Conservation (phyloP, 2,113 vertebrate genomes). For the Gymnobelideus leadbeateri region DNA sequence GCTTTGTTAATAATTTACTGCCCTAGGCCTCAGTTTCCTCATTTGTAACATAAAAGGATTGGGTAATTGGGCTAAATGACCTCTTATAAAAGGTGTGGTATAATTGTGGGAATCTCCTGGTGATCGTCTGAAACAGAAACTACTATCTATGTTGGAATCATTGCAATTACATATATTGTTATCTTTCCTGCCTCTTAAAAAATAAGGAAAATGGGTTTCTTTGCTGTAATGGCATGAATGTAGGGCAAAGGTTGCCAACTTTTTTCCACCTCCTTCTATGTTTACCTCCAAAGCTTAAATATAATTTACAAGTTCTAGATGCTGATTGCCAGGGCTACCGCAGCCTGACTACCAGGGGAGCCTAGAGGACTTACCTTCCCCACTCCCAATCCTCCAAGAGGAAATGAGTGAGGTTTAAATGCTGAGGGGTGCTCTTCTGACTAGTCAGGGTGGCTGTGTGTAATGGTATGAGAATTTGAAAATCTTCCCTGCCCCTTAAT, state of each 20-base stretch:
- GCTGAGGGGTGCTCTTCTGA: neutral
- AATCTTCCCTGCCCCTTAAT: too few relatives aligned
- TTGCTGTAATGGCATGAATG: neutral
- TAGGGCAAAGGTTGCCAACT: neutral
- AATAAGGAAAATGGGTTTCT: neutral
- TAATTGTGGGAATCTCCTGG: neutral
- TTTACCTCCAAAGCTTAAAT: neutral
- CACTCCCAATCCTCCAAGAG: neutral
- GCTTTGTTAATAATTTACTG: neutral
- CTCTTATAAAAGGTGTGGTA: neutral
- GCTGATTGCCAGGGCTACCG: too few relatives aligned
- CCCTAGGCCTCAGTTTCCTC: neutral
- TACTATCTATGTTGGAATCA: neutral
- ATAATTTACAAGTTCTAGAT: neutral
- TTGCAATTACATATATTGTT: neutral
- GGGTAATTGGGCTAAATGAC: neutral
- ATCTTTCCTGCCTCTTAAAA: neutral
- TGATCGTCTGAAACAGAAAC: neutral
- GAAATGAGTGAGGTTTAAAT: neutral
- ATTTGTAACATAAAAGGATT: neutral
- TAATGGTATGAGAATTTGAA: too few relatives aligned
- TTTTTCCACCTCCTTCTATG: neutral
- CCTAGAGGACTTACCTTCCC: too few relatives aligned
- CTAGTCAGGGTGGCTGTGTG: neutral
- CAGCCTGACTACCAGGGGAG: too few relatives aligned